A percentile compares a stretch with the other conserved stretches of the same genome.
phyloP scores from a whole-genome alignment of 2,888 invertebrate species.

The Octodonta nipae region DNA sequence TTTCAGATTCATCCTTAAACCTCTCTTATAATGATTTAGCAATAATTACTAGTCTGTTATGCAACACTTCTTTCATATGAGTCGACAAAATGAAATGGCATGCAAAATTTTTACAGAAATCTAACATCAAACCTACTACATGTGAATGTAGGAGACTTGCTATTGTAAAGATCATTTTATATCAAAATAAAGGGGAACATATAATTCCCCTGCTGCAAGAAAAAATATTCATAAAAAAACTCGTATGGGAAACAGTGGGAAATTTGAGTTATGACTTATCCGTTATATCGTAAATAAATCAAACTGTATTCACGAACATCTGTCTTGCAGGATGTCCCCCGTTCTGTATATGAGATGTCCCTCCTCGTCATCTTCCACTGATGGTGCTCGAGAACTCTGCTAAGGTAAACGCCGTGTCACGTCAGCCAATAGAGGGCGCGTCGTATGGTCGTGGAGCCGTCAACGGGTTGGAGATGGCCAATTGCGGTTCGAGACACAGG shows the following conservation, averaged over 20 bases:
- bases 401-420: constrained; percentile 3
- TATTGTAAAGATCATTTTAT: too few relatives aligned
- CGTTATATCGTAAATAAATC: constrained; percentile 27
- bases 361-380: constrained; percentile 98
- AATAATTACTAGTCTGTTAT: too few relatives aligned
- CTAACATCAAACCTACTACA: too few relatives aligned
- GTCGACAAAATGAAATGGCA: too few relatives aligned
- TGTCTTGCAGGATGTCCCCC: constrained; percentile 97
- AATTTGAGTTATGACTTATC: constrained; percentile 27
- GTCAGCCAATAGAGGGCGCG: neutral
- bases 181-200: too few relatives aligned
- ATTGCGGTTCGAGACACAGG: constrained; percentile 2
- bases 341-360: constrained; percentile 99
- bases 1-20: too few relatives aligned
- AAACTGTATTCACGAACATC: constrained; percentile 84
- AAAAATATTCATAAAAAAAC: constrained; percentile 17
- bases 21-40: too few relatives aligned
- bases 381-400: constrained; percentile 78
- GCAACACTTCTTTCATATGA: too few relatives aligned
- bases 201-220: constrained; percentile 21
- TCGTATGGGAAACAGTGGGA: constrained; percentile 10
- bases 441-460: neutral
- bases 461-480: neutral
- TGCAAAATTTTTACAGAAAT: too few relatives aligned
- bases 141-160: too few relatives aligned